Percentiles rank a stretch among this genome's conserved stretches.
Evolutionary conservation across 2,888 invertebrate genomes (phyloP).

Genomic region (Dicranocentrus wangi): DNA sequence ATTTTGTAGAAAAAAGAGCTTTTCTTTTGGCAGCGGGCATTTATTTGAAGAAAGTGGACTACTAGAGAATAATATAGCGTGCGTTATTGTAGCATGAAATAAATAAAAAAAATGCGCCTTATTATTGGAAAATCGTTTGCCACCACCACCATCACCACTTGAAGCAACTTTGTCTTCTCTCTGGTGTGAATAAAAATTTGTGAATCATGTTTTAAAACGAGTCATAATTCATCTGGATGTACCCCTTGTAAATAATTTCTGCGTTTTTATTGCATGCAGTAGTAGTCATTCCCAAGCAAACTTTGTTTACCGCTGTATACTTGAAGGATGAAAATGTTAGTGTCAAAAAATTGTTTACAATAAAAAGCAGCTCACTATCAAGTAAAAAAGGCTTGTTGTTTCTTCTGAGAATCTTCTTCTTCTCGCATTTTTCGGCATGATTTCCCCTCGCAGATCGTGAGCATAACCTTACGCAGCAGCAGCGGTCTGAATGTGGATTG

Average conservation of each 20-base stretch:
- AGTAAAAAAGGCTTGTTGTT: conserved; percentile 40
- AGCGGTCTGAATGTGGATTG: background rate
- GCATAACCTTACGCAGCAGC: conserved; percentile 26
- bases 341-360: too few species aligned
- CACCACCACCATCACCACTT: conserved; percentile 10
- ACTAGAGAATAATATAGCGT: background rate
- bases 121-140: too few species aligned
- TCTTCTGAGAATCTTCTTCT: conserved; percentile 36
- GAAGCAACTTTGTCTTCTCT: background rate
- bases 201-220: background rate
- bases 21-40: background rate
- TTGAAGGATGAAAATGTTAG: too few species aligned
- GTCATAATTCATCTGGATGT: conserved; percentile 22
- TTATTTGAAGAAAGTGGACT: conserved; percentile 11
- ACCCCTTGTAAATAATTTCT: conserved; percentile 13
- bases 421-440: conserved; percentile 52
- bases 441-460: conserved; percentile 38
- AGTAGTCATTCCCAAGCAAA: too few species aligned
- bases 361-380: too few species aligned
- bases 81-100: too few species aligned
- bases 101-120: too few species aligned
- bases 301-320: too few species aligned
- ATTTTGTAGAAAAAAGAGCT: background rate
- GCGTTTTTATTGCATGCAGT: too few species aligned
- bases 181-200: too few species aligned